Evolutionary conservation across 2,888 invertebrate species (phyloP).

Genomic region (Dimorphilus gyrociliatus): DNA sequence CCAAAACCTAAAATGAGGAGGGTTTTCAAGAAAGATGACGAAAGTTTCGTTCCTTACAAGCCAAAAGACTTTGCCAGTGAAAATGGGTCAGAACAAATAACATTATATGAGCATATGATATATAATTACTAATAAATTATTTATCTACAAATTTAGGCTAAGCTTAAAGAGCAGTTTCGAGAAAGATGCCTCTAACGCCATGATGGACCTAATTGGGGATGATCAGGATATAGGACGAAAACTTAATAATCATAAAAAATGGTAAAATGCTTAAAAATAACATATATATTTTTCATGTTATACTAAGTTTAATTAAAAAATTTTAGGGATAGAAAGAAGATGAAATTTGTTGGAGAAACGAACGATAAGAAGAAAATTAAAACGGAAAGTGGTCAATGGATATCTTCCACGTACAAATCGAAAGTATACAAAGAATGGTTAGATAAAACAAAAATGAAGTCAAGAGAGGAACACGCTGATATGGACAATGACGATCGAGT

Average conservation of each 20-base stretch:
- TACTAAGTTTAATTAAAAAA: background rate
- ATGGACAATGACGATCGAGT: slow-evolving; percentile 16
- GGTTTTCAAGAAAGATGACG: slow-evolving; percentile 45
- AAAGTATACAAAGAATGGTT: slow-evolving; percentile 72
- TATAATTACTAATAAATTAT: too few relatives aligned
- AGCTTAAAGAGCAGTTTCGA: slow-evolving; percentile 57
- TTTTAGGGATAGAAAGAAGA: slow-evolving; percentile 75
- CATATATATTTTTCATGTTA: background rate
- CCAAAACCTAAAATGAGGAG: slow-evolving; percentile 10
- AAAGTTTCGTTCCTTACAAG: slow-evolving; percentile 70
- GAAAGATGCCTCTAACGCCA: slow-evolving; percentile 56
- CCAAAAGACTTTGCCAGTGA: slow-evolving; percentile 60
- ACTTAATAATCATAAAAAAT: slow-evolving; percentile 13
- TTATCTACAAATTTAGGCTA: slow-evolving; percentile 23
- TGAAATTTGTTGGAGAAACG: slow-evolving; percentile 60
- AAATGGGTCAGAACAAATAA: slow-evolving; percentile 26
- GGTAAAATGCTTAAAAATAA: background rate
- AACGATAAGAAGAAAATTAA: slow-evolving; percentile 57
- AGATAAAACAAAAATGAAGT: slow-evolving; percentile 44
- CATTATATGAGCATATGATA: too few relatives aligned
- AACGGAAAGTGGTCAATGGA: slow-evolving; percentile 86
- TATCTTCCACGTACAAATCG: slow-evolving; percentile 81
- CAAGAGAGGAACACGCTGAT: slow-evolving; percentile 11
- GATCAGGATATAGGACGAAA: slow-evolving; percentile 50
- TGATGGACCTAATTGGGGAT: slow-evolving; percentile 69